Percentiles rank a stretch among this genome's conserved stretches.
phyloP scores from a whole-genome alignment of 2,888 invertebrate species.

The Mystacides longicornis region DNA sequence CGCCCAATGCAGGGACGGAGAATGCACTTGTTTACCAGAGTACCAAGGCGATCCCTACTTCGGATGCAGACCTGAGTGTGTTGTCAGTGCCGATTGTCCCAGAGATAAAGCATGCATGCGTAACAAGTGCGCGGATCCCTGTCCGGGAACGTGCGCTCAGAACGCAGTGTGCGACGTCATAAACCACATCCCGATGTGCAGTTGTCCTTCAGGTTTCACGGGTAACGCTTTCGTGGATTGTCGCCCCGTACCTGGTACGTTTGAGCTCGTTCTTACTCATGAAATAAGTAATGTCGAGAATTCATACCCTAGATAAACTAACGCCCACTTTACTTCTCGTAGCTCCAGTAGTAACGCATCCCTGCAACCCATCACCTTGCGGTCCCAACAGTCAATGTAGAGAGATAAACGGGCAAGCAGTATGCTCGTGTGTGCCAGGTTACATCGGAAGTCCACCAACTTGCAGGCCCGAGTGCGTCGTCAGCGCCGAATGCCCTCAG shows the following conservation, averaged over 20 bases:
- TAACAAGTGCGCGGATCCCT: conserved; percentile 71
- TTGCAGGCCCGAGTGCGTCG: conserved; percentile 79
- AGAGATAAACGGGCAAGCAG: conserved; percentile 62
- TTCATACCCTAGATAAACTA: background rate
- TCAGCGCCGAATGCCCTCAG: conserved; percentile 74
- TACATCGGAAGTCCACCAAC: conserved; percentile 73
- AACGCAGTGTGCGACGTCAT: conserved; percentile 64
- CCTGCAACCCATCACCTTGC: conserved; percentile 77
- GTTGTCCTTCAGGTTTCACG: conserved; percentile 61
- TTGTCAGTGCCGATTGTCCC: conserved; percentile 72
- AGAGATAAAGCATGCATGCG: conserved; percentile 65
- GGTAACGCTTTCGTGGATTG: conserved; percentile 74
- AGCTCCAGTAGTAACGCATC: conserved; percentile 40
- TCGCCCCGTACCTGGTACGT: conserved; percentile 41
- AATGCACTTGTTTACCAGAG: conserved; percentile 65
- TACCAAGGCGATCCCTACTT: conserved; percentile 75
- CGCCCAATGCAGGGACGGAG: conserved; percentile 58
- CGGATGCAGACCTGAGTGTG: conserved; percentile 73
- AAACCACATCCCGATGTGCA: conserved; percentile 72
- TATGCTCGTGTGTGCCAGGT: conserved; percentile 72
- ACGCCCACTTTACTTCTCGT: conserved; percentile 8
- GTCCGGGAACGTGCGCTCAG: conserved; percentile 66
- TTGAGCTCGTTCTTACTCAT: conserved; percentile 34
- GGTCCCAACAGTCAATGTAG: conserved; percentile 72
- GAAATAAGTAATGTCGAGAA: conserved; percentile 36